Base-by-base conservation (phyloP, 2,888 invertebrate genomes). In the Abrostola triplasia region DNA sequence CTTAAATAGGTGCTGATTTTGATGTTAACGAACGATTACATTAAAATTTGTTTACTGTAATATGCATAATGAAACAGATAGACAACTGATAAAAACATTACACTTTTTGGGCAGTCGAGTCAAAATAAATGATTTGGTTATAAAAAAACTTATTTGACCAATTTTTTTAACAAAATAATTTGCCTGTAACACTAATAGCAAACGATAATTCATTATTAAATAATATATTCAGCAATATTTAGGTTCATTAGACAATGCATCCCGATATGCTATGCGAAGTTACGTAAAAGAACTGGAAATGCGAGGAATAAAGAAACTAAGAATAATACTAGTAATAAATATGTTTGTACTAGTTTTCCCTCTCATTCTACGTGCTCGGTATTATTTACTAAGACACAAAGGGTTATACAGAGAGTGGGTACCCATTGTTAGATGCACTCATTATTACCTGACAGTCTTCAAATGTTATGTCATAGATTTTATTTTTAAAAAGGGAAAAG, bases 331-430 rank as follows among this genome's bases (percentile, higher is more conserved):
- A 24, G 24, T 24, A 24, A 24, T 24, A 24, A 24, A 24, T 47
- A 47, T 47, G 44, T 24, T 47, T 24, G 44, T 13, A 13, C 44
- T 24, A 9, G 1, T 24, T 13, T 47, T 47, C 44, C 24, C 44
- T 24, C 13, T 13, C 44, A 13, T 47, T 4, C 24, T 24, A 9
- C 44, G 10, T 47, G 10, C 44, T 6, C 44, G 7, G 13, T 47
- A 9, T 47, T 47, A 47, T 47, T 44, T 47, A 9, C 44, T 47
- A 24, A 47, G 44, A 47, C 44, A 47, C 44, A 47, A 47, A 47
- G 44, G 44, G 44, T 47, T 47, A 24, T 24, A 12, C 44, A 47
- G 24, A 13, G 24, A 24, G 24, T 47, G 9, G 13, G 5, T 47
- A 24, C 8, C 44, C 10, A 47, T 47, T 47, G 44, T 47, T 47